phyloP scores from a whole-genome alignment of 2,888 invertebrate genomes.

The Sceliomorpha sp. region DNA sequence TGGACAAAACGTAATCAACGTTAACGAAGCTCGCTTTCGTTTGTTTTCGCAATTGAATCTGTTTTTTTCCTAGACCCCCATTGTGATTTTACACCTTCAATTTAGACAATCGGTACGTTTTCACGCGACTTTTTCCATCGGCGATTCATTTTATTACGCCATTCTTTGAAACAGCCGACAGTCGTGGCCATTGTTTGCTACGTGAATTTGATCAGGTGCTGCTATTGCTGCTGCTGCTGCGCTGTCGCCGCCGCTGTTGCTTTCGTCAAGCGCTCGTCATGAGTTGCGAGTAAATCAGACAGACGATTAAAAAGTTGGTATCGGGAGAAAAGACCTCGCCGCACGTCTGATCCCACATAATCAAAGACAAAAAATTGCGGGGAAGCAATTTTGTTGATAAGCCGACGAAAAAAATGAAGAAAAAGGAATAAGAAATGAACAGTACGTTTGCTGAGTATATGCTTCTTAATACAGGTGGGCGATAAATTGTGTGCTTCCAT shows the following conservation, averaged over 20 bases:
- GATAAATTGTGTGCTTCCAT: conserved; percentile 44
- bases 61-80: conserved; percentile 50
- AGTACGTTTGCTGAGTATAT: conserved; percentile 31
- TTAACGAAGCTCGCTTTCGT: conserved; percentile 58
- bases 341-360: conserved; percentile 5
- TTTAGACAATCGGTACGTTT: conserved; percentile 43
- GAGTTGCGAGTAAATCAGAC: conserved; percentile 27
- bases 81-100: conserved; percentile 56
- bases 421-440: conserved; percentile 31
- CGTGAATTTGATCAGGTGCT: conserved; percentile 43
- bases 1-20: conserved; percentile 56
- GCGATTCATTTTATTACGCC: conserved; percentile 38
- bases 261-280: conserved; percentile 19
- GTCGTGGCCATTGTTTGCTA: conserved; percentile 33
- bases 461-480: conserved; percentile 50
- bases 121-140: conserved; percentile 32
- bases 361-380: conserved; percentile 17
- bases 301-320: conserved; percentile 4
- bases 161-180: conserved; percentile 34
- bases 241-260: no score
- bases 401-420: no score
- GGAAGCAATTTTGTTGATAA: conserved; percentile 31
- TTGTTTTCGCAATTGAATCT: conserved; percentile 57
- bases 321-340: conserved; percentile 4
- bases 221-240: no score